Base-by-base conservation (phyloP, 1,140 invertebrate genomes). In the Homalodisca vitripennis region DNA sequence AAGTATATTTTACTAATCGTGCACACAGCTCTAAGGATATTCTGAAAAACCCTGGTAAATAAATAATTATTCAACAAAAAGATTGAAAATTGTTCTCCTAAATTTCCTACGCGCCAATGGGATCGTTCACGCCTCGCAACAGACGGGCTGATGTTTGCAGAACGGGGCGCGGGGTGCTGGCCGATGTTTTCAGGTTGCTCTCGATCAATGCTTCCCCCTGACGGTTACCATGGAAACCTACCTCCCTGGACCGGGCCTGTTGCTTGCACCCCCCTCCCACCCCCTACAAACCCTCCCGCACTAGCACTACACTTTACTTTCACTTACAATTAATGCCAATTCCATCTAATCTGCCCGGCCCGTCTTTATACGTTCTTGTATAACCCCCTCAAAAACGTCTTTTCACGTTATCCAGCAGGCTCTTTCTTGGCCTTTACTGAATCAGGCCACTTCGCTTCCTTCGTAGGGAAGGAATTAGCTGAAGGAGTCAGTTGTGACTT, bases 181-280 rank as follows among this genome's bases (percentile, higher is more conserved):
- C 14, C 1, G 22, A 66, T 63, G 60, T 63, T 63, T 63, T 63
- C 60, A 31, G 27, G 1, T 32, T 17, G 27, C 2, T 3, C 20
- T 32, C 2, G 60, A 63, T 63, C 60, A 31, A 63, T 63, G 60
- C 26, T 14, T 63, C 62, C 32, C 63, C 63, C 63, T 24, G 63
- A 26, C 63, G 20, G 63, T 66, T 66, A 24, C 63, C 32, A 66
- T 66, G 34, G 63, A 22, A 27, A 66, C 63, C 32, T 17, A 17
- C 32, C 22, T 41, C 32, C 41, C 63, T 29, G 14, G 2, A n/a
- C 55, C 55, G 20, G 27, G 60, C 60, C 63, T 66, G 41, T 47
- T 66, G 41, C 63, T 66, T 26, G 63, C 41, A n/a, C 1, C 22
- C 6, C 41, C 31, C 32, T 13, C 31, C 46, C 63, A n/a, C 20